A percentile compares a stretch with the other conserved stretches of the same genome.
These are phyloP conservation scores for Blomia tropicalis DNA, from an alignment of 2,888 invertebrate genomes.

Conservation along the genomic window DNA sequence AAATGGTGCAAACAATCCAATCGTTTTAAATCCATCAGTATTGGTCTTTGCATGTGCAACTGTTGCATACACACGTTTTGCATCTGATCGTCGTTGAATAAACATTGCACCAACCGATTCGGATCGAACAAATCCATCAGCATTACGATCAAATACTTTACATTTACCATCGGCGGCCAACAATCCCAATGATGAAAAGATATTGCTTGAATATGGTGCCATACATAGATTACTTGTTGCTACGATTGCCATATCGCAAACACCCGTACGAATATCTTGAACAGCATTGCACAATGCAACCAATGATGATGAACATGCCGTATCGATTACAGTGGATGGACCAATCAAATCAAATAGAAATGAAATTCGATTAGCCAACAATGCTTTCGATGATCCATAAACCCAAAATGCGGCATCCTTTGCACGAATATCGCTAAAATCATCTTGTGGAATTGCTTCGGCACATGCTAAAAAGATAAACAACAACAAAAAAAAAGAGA, in stretches of 20 bases:
- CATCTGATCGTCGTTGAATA: constrained; percentile 51
- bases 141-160: constrained; percentile 63
- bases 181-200: constrained; percentile 85
- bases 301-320: constrained; percentile 89
- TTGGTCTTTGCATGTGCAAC: constrained; percentile 42
- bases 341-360: constrained; percentile 85
- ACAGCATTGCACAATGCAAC: constrained; percentile 74
- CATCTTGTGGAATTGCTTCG: constrained; percentile 20
- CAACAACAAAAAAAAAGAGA: neutral
- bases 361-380: constrained; percentile 78
- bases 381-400: constrained; percentile 41
- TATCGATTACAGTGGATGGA: constrained; percentile 86
- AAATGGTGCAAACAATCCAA: constrained; percentile 32
- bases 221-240: constrained; percentile 74
- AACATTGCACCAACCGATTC: constrained; percentile 68
- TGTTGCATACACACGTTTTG: constrained; percentile 37
- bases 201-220: constrained; percentile 74
- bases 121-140: constrained; percentile 67
- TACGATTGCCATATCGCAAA: constrained; percentile 85
- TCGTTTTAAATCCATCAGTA: constrained; percentile 43
- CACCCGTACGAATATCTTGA: constrained; percentile 60
- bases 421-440: constrained; percentile 17
- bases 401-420: constrained; percentile 22
- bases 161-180: constrained; percentile 75
- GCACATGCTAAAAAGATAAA: constrained; percentile 45